Evolutionary conservation across 2,888 invertebrate genomes (phyloP), one percentile per base, ranked within the genome.

Genomic region (Watsonalla cultraria): DNA sequence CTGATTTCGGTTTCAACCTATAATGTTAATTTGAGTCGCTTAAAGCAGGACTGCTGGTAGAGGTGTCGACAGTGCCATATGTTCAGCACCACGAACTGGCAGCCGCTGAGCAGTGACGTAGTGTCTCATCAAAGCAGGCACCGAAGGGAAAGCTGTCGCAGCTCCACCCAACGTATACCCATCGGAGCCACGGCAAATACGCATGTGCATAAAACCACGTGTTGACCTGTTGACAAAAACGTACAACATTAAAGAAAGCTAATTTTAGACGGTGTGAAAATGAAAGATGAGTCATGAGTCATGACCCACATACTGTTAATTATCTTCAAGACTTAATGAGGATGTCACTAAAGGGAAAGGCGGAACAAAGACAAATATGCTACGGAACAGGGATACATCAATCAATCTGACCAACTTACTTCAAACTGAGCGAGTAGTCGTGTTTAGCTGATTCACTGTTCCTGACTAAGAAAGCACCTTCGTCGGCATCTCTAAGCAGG

Each of bases 201-300:
- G 94, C 96, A 99, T 97, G 84, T 99, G 98, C 96, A 99, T 98
- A 76, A 97, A 98, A 51, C 98, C 98, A 75, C 96, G 94, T 53
- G 97, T 96, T 78, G 98, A 98, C 88, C 98, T 98, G 86, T 37
- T 92, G 86, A 65, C 14, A 66, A 61, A 45, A 54, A 65, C 53
- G 37, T 11, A 37, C 49, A 7, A 52, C 35, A 55, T 51, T 33
- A 34, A 54, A 47, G 13, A 47, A 34, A 13, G 49, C 6, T 39
- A 14, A 49, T 49, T 49, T 34, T 11, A 15, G 11, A 13, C 8
- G 14, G 7, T 24, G 33, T 15, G 24, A 47, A 33, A 48, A 5
- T 8, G 42, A 11, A 14, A 8, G 37, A 34, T 15, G 24, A 13
- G 48, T 35, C 35, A 48, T 33, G 34, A 34, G 42, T 11, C 42